A percentile compares a stretch with the other conserved stretches of the same genome.
These are phyloP conservation scores for Oncorhynchus mykiss DNA, from an alignment of 2,113 vertebrate genomes.

Conservation along the genomic window DNA sequence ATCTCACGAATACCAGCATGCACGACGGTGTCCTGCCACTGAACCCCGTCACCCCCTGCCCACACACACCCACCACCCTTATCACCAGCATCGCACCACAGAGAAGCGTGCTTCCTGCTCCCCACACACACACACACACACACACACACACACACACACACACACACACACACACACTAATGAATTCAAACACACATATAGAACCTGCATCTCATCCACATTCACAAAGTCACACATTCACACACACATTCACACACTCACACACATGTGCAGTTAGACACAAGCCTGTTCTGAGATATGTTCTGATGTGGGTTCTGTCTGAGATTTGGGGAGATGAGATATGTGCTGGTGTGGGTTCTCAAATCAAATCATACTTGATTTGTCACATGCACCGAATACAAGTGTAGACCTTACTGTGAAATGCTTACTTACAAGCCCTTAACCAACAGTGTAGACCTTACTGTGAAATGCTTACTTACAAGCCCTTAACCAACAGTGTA, in stretches of 20 bases:
- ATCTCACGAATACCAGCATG: constrained; percentile 82
- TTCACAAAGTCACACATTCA: constrained; percentile 29
- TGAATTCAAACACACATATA: constrained; percentile 1
- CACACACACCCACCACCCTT: constrained; percentile 44
- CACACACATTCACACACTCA: constrained; percentile 12
- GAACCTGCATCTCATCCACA: constrained; percentile 36
- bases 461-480: too few species aligned
- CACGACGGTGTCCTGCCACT: constrained; percentile 66
- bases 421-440: too few species aligned
- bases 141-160: neutral
- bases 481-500: too few species aligned
- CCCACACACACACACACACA: constrained; percentile 10
- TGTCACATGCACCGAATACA: too few species aligned
- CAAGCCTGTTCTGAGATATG: neutral
- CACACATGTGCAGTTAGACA: constrained; percentile 8
- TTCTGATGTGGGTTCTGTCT: constrained; percentile 42
- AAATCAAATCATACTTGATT: too few species aligned
- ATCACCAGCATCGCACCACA: constrained; percentile 57
- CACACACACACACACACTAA: neutral
- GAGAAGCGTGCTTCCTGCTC: constrained; percentile 55
- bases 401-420: too few species aligned
- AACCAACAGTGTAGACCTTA: too few species aligned
- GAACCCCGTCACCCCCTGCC: constrained; percentile 68
- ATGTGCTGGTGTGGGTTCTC: neutral
- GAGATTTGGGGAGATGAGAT: constrained; percentile 43